Conservation (phyloP, 1,140 invertebrate genomes). For the Eriocheir sinensis region DNA sequence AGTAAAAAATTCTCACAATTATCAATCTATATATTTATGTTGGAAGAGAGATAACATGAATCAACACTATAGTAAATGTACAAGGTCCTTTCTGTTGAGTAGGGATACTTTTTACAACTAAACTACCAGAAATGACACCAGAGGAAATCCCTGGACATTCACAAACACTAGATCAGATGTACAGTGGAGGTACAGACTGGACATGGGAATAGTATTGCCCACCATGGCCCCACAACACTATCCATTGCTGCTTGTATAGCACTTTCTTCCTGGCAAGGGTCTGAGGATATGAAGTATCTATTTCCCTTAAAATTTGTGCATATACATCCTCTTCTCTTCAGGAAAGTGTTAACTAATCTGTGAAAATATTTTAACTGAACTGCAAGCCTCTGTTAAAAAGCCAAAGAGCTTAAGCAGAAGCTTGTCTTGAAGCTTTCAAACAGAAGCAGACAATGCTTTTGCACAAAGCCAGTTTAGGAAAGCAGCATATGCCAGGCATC, state of each 20-base stretch:
- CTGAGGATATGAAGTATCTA: not conserved
- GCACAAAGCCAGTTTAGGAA: not conserved
- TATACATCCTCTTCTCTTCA: not conserved
- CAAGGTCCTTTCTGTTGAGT: not conserved
- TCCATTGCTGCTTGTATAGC: not conserved
- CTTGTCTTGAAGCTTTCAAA: no score
- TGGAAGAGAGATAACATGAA: not conserved
- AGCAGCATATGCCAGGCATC: constrained; percentile 1
- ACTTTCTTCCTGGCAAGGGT: constrained; percentile 1
- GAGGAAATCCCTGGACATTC: not conserved
- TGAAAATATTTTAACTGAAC: not conserved
- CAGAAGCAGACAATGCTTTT: not conserved
- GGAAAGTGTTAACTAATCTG: not conserved
- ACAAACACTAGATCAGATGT: not conserved
- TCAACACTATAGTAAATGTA: not conserved
- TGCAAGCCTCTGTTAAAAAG: not conserved
- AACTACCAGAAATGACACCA: not conserved
- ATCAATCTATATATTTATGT: constrained; percentile 13
- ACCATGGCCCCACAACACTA: not conserved
- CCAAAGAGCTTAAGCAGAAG: no score
- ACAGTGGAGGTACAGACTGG: not conserved
- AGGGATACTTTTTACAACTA: not conserved
- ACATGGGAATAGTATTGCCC: not conserved
- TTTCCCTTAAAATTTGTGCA: not conserved
- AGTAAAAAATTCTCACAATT: not conserved